A percentile compares a stretch with the other conserved stretches of the same genome.
Conservation (phyloP, 2,888 invertebrate species). For the Anaspis maculata region DNA sequence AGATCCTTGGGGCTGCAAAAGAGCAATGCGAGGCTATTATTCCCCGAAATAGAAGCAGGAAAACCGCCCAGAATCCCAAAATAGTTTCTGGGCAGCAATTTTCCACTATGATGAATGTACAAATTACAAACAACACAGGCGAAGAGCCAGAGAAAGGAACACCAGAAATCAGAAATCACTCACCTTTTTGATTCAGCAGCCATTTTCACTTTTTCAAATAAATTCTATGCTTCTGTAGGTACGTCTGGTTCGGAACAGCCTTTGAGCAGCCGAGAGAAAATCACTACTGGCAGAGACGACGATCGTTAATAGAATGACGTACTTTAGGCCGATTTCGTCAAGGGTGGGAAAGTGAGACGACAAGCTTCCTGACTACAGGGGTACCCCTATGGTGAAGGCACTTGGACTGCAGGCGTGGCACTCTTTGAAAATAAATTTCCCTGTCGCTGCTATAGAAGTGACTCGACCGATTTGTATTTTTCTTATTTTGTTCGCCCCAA, state of each 20-base stretch:
- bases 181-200: conserved; percentile 37
- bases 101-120: conserved; percentile 37
- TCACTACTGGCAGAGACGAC: too few relatives aligned
- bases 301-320: conserved; percentile 38
- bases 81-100: conserved; percentile 9
- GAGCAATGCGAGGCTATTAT: conserved; percentile 5
- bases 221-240: conserved; percentile 18
- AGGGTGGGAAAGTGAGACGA: too few relatives aligned
- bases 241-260: conserved; percentile 10
- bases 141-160: conserved; percentile 5
- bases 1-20: conserved; percentile 62
- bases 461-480: too few relatives aligned
- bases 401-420: too few relatives aligned
- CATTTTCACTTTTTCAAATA: conserved; percentile 21
- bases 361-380: too few relatives aligned
- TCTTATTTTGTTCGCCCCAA: too few relatives aligned
- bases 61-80: not conserved
- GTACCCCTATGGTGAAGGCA: too few relatives aligned
- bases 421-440: too few relatives aligned
- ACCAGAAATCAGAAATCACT: conserved; percentile 13
- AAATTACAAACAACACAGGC: conserved; percentile 25
- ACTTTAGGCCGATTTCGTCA: too few relatives aligned
- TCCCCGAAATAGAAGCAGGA: not conserved
- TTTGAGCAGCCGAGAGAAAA: too few relatives aligned
- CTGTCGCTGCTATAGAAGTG: too few relatives aligned